These are phyloP conservation scores for Sparus aurata DNA, from an alignment of 2,797 vertebrate species.

Conservation along the genomic window DNA sequence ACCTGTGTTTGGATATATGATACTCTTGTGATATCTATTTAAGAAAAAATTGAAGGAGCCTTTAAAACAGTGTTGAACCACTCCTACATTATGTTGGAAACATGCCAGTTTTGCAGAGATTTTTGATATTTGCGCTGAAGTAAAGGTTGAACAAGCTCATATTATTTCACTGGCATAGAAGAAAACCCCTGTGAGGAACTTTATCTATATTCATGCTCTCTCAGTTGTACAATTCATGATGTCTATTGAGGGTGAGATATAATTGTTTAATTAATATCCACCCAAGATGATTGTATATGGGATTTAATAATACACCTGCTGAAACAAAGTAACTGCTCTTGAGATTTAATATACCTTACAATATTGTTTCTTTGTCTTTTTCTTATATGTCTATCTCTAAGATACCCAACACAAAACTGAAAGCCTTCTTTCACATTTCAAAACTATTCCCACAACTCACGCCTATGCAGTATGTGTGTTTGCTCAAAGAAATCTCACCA, in stretches of 20 bases:
- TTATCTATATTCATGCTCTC: constrained; percentile 6
- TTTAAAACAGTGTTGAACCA: neutral
- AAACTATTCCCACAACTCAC: constrained; percentile 13
- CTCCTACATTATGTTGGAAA: neutral
- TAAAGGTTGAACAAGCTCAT: neutral
- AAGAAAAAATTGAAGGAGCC: neutral
- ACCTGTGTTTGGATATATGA: neutral
- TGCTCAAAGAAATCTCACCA: constrained; percentile 30
- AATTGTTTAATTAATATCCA: constrained; percentile 3
- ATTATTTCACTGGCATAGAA: neutral
- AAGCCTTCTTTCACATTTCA: constrained; percentile 38
- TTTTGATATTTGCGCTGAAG: neutral
- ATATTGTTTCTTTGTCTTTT: neutral
- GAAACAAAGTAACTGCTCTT: neutral
- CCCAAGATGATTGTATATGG: neutral
- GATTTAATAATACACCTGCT: neutral
- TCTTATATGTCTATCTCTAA: neutral
- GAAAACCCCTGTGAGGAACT: neutral
- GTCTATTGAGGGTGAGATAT: neutral
- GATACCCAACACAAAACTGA: constrained; percentile 5
- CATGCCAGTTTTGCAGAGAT: neutral
- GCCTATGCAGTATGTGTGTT: neutral
- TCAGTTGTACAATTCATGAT: neutral
- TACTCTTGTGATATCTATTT: neutral
- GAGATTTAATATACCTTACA: constrained; percentile 5